Evolutionary conservation across 2,113 vertebrate species (phyloP).

Genomic region (Thamnaconus septentrionalis): DNA sequence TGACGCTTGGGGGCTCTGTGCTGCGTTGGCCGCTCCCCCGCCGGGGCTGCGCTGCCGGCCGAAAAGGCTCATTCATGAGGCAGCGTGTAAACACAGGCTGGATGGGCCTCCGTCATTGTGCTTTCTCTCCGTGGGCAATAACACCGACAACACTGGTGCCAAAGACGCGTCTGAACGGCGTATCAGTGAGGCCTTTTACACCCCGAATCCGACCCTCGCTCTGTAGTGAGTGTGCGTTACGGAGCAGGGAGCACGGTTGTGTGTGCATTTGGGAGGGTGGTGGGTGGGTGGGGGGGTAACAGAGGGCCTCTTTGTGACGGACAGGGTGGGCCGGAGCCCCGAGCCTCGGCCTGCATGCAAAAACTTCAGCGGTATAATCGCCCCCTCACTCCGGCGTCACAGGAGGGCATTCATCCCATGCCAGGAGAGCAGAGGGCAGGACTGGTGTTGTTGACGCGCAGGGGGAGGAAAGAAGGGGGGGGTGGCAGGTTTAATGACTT

Average conservation of each 20-base stretch:
- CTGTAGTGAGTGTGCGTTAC: conserved; percentile 1
- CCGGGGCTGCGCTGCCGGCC: neutral
- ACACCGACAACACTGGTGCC: conserved; percentile 57
- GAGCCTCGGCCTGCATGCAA: conserved; percentile 63
- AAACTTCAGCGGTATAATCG: conserved; percentile 62
- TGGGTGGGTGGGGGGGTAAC: conserved; percentile 43
- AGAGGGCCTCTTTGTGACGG: conserved; percentile 67
- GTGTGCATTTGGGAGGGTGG: conserved; percentile 19
- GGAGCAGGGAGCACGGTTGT: too few relatives aligned
- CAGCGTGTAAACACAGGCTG: conserved; percentile 43
- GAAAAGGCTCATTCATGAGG: conserved; percentile 43
- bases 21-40: neutral
- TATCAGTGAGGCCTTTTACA: conserved; percentile 68
- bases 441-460: conserved; percentile 7
- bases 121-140: conserved; percentile 52
- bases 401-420: conserved; percentile 72
- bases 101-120: conserved; percentile 46
- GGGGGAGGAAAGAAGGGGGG: neutral
- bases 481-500: conserved; percentile 35
- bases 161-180: conserved; percentile 54
- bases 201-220: conserved; percentile 54
- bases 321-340: conserved; percentile 64
- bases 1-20: neutral
- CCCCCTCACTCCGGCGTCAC: conserved; percentile 62
- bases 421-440: conserved; percentile 50